Evolutionary conservation across 2,797 vertebrate species (phyloP).

Genomic region (Phataginus tricuspis): DNA sequence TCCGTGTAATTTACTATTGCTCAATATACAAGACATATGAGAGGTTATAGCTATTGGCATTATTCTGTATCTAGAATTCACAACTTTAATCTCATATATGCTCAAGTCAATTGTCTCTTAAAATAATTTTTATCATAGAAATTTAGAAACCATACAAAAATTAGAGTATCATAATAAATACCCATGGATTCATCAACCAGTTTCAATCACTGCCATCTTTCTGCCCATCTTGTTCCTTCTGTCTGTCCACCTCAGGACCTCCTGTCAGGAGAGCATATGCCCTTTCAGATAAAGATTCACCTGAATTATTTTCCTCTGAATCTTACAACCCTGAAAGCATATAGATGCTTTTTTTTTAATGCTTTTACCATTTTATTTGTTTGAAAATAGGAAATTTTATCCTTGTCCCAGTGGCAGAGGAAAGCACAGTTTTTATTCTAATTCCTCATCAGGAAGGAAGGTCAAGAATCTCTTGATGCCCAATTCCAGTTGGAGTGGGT

Average conservation of each 20-base stretch:
- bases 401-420: not conserved
- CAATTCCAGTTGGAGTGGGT: not conserved
- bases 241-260: not conserved
- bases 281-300: not conserved
- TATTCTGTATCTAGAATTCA: not conserved
- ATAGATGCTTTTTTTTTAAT: not conserved
- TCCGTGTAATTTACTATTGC: not conserved
- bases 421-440: not conserved
- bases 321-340: not conserved
- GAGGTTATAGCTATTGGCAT: not conserved
- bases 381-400: not conserved
- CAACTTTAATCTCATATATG: not conserved
- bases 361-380: not conserved
- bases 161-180: not conserved
- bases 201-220: not conserved
- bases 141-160: not conserved
- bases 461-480: not conserved
- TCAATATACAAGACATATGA: not conserved
- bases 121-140: not conserved
- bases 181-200: not conserved
- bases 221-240: not conserved
- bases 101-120: not conserved
- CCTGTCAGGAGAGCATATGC: not conserved
- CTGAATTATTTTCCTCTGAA: not conserved
- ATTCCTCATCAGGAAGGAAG: not conserved